These are phyloP conservation scores for Etheostoma nigrum DNA, from an alignment of 2,797 vertebrate species.

Conservation along the genomic window DNA sequence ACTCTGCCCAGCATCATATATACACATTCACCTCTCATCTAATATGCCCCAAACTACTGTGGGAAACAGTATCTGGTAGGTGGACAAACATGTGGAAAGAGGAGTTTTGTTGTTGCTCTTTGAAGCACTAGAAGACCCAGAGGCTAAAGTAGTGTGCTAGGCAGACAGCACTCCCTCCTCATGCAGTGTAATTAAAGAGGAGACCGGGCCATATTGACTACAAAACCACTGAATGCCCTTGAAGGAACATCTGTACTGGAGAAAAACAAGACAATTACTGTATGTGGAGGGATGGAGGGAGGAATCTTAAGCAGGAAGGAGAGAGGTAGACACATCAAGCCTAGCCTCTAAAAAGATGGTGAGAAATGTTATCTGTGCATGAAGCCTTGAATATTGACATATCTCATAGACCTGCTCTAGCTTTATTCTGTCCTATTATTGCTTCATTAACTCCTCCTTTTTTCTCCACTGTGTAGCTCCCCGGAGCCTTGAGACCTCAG, in stretches of 20 bases:
- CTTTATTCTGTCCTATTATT: slow-evolving; percentile 41
- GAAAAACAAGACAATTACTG: slow-evolving; percentile 87
- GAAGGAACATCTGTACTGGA: slow-evolving; percentile 86
- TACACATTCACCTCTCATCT: slow-evolving; percentile 23
- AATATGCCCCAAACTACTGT: slow-evolving; percentile 30
- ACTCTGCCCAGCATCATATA: slow-evolving; percentile 27
- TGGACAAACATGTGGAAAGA: slow-evolving; percentile 63
- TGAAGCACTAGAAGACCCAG: slow-evolving; percentile 63
- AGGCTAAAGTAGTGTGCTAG: slow-evolving; percentile 66
- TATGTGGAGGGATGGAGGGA: slow-evolving; percentile 73
- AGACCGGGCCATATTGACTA: slow-evolving; percentile 83
- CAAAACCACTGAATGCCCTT: slow-evolving; percentile 85
- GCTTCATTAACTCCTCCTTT: slow-evolving; percentile 40
- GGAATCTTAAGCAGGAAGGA: slow-evolving; percentile 62
- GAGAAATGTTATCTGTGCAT: slow-evolving; percentile 38
- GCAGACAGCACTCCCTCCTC: slow-evolving; percentile 77
- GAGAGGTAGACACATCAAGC: slow-evolving; percentile 57
- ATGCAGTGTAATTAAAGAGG: slow-evolving; percentile 87
- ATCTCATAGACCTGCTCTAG: slow-evolving; percentile 18
- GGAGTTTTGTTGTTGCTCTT: slow-evolving; percentile 50
- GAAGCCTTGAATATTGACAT: slow-evolving; percentile 42
- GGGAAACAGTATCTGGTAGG: slow-evolving; percentile 47
- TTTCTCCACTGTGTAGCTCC: slow-evolving; percentile 31
- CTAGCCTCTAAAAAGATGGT: slow-evolving; percentile 46
- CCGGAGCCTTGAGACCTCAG: slow-evolving; percentile 67